Evolutionary conservation across 2,113 vertebrate species (phyloP), one percentile per base, ranked within the genome.

Genomic region (Smithornis capensis): DNA sequence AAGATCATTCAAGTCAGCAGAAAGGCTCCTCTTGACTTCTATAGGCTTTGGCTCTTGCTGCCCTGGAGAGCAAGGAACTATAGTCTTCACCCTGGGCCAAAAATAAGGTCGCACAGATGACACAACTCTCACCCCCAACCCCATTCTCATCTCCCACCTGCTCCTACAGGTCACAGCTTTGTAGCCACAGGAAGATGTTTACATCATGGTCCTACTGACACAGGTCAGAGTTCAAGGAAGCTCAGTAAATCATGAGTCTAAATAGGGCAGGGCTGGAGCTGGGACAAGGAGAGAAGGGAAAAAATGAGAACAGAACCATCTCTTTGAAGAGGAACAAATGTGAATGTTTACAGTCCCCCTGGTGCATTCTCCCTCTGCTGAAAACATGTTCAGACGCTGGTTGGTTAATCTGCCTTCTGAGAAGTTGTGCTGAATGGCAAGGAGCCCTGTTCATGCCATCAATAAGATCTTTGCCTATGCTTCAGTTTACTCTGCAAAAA

Each of bases 261-360:
- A 97, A 95, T 69, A 93, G 87, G 50, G 93, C 12, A 88, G 70
- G 47, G 73, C 47, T 83, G 75, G 82, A 74, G 73, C 52, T 2
- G 5, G 59, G 71, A 2, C 3, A 45, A 91, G 52, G 37, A 87
- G 71, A 89, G 89, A 68, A 53, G 81, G 67, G 68, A 81, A 82
- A 56, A 79, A 94, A 97, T 89, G 95, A 91, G 65, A 76, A 67
- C 81, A 95, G 84, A 88, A 75, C 88, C 71, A 21, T 69, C 62
- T 81, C 94, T 96, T 96, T 96, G 96, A 97, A 95, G 91, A 90
- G 47, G 92, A 94, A 94, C 92, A 92, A 96, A 96, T 91, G 96
- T 56, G 90, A 85, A 86, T 95, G 65, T 96, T 96, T 95, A 93
- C 71, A 62, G 56, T 92, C 73, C 77, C 71, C n/a, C 31, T 68